These are phyloP conservation scores for Nymphicus hollandicus DNA, from an alignment of 2,113 vertebrate genomes.

Conservation along the genomic window DNA sequence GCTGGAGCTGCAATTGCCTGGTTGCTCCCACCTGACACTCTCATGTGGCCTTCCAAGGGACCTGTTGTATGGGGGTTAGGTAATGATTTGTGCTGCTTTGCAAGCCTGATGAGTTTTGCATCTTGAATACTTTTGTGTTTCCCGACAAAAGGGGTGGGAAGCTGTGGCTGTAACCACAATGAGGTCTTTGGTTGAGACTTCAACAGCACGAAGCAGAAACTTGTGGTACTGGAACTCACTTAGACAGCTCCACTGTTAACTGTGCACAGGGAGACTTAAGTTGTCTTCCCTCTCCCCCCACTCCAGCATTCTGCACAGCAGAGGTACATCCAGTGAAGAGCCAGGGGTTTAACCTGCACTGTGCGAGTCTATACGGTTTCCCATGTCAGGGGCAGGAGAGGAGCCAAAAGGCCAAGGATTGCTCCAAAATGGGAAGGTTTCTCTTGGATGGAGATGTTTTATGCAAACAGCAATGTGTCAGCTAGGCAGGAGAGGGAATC, in stretches of 20 bases:
- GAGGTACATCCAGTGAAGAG: background rate
- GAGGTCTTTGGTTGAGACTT: background rate
- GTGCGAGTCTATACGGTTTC: rapidly evolving
- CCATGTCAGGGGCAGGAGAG: background rate
- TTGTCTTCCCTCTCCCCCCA: rapidly evolving
- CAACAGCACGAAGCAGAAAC: background rate
- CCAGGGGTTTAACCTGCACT: background rate
- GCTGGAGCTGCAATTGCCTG: background rate
- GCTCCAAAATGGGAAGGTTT: background rate
- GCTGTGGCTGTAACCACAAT: background rate
- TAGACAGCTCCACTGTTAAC: background rate
- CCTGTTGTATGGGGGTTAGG: background rate
- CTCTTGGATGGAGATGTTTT: background rate
- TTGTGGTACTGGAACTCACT: background rate
- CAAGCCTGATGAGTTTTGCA: background rate
- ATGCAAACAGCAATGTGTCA: background rate
- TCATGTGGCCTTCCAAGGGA: background rate
- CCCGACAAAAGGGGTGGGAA: background rate
- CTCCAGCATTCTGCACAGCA: background rate
- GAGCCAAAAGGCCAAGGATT: background rate
- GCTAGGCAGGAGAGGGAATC: background rate
- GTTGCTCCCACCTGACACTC: background rate
- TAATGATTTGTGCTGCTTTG: background rate
- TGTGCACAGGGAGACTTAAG: too few species aligned
- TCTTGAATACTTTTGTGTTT: background rate